Evolutionary conservation across 2,888 invertebrate species (phyloP).

Genomic region (Clunio marinus): DNA sequence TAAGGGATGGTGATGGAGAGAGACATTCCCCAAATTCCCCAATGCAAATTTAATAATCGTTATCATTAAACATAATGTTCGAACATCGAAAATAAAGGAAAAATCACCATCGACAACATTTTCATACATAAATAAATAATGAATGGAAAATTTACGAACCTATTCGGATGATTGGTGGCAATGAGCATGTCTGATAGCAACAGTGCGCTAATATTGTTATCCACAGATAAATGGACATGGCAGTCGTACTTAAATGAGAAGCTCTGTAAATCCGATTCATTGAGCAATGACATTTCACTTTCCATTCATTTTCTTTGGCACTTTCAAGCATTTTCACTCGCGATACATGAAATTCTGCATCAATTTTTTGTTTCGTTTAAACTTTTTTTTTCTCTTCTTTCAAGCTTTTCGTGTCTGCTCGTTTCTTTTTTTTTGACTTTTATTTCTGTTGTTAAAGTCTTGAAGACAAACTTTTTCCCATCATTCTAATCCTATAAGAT

Average conservation of each 20-base stretch:
- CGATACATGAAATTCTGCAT: neutral
- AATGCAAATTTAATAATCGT: too few relatives aligned
- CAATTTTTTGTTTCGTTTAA: neutral
- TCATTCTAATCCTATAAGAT: neutral
- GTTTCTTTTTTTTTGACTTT: neutral
- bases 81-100: too few relatives aligned
- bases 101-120: neutral
- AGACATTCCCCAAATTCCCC: too few relatives aligned
- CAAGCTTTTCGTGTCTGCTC: neutral
- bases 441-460: neutral
- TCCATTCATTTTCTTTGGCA: constrained; percentile 22
- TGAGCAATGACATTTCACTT: constrained; percentile 32
- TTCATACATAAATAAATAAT: neutral
- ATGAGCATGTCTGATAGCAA: constrained; percentile 32
- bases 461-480: neutral
- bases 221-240: constrained; percentile 29
- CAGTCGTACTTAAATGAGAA: neutral
- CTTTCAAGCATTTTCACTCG: constrained; percentile 26
- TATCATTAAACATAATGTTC: too few relatives aligned
- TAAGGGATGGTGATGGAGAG: too few relatives aligned
- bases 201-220: constrained; percentile 23
- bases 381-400: neutral
- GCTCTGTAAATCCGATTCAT: constrained; percentile 19
- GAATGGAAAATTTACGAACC: constrained; percentile 51
- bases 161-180: constrained; percentile 63